Evolutionary conservation across 2,797 vertebrate species (phyloP), one percentile per base, ranked within the genome.

Genomic region (Phoeniculus purpureus): DNA sequence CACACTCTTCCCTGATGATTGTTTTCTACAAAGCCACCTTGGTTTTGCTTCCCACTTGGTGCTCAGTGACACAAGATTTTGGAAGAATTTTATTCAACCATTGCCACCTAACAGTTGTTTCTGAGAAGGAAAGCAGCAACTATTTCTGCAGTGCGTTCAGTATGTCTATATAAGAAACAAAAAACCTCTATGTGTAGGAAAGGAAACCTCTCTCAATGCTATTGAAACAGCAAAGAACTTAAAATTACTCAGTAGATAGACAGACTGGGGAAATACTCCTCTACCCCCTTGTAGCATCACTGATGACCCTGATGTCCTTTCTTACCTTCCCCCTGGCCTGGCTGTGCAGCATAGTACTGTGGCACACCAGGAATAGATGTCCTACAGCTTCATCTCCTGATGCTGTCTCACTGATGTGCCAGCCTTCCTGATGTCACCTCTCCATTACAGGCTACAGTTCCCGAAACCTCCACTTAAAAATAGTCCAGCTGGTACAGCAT

Each of bases 271-370:
- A 52, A 27, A 29, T n/a, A n/a, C 5, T 6, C 2, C 3, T 86
- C 88, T 19, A 20, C 7, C 29, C 26, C 18, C 12, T 34, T 12
- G 19, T 51, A n/a, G 11, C 68, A 48, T 40, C 58, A 48, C 58
- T 81, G 71, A 55, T 51, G 31, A 51, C 19, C 9, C 10, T 55
- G 10, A 32, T 40, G 25, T n/a, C 74, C 21, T 6, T 90, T 73
- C 22, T 59, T 2, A 1, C 32, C 13, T 75, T 22, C 5, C 15
- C 9, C 6, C 1, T 1, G 0, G n/a, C 20, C 37, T 54, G 37
- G 14, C 58, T 54, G 58, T 43, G 21, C 48, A 56, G 6, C 20
- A 6, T 5, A n/a, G 11, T 15, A 17, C 29, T 47, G 31, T 26
- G 31, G 3, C 17, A 15, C 31, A 43, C 10, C 43, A 15, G 26